phyloP scores from a whole-genome alignment of 2,797 vertebrate genomes.

The Helostoma temminkii region DNA sequence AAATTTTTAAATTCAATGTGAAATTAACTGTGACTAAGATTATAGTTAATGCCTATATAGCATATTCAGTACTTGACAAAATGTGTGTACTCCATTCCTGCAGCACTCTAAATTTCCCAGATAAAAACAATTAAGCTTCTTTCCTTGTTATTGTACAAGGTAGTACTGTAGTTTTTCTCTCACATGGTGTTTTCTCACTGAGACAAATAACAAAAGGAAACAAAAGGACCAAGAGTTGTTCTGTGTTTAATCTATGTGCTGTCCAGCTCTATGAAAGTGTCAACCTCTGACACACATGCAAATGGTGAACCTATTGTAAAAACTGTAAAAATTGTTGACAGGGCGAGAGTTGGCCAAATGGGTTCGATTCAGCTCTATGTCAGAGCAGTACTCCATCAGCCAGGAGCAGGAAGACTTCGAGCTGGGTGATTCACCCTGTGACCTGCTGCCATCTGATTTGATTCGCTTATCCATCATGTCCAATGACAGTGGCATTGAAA shows the following conservation, averaged over 20 bases:
- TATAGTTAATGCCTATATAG: too few species aligned
- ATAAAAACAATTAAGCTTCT: not conserved
- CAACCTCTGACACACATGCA: not conserved
- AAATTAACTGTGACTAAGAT: too few species aligned
- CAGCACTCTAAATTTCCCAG: slow-evolving; percentile 3
- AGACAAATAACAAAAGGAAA: too few species aligned
- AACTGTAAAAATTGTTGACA: slow-evolving; percentile 61
- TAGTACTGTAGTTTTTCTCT: not conserved
- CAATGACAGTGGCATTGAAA: slow-evolving; percentile 94
- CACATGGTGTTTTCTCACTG: too few species aligned
- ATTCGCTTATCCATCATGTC: slow-evolving; percentile 90
- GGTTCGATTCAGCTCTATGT: slow-evolving; percentile 77
- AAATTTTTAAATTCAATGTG: too few species aligned
- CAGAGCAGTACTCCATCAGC: slow-evolving; percentile 73
- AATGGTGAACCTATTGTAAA: too few species aligned
- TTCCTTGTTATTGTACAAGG: not conserved
- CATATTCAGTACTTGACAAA: too few species aligned
- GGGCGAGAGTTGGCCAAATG: slow-evolving; percentile 91
- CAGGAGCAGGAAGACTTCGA: slow-evolving; percentile 86
- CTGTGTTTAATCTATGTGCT: not conserved
- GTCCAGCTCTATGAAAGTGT: not conserved
- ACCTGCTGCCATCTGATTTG: slow-evolving; percentile 71
- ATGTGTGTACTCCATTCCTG: not conserved
- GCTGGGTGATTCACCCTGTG: slow-evolving; percentile 80
- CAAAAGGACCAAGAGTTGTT: not conserved